Conservation (phyloP, 1,140 invertebrate genomes). For the Drosophila lini region DNA sequence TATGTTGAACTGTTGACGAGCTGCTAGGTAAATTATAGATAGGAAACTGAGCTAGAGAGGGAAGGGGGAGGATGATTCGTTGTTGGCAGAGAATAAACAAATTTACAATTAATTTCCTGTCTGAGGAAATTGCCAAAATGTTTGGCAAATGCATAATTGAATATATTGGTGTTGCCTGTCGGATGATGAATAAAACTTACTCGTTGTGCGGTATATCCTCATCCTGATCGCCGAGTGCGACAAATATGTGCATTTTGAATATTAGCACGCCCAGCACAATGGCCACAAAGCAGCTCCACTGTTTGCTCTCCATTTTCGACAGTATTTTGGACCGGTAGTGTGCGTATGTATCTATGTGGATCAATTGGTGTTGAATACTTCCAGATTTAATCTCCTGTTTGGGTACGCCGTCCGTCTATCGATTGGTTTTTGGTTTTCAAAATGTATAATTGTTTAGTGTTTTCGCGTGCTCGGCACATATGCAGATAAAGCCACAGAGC, state of each 20-base stretch:
- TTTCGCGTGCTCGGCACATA: slow-evolving; percentile 29
- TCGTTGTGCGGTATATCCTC: slow-evolving; percentile 94
- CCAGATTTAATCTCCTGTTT: slow-evolving; percentile 48
- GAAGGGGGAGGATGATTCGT: neutral
- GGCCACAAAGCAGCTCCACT: slow-evolving; percentile 69
- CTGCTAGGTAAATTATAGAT: slow-evolving; percentile 24
- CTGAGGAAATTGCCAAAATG: slow-evolving; percentile 51
- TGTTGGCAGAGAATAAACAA: slow-evolving; percentile 47
- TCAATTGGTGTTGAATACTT: slow-evolving; percentile 41
- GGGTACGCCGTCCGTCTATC: slow-evolving; percentile 32
- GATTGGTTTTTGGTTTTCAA: slow-evolving; percentile 46
- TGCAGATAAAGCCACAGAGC: slow-evolving; percentile 48
- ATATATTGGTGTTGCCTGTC: slow-evolving; percentile 22
- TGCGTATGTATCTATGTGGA: slow-evolving; percentile 28
- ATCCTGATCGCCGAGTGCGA: slow-evolving; percentile 88
- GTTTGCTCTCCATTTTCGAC: slow-evolving; percentile 70
- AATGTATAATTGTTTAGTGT: slow-evolving; percentile 41
- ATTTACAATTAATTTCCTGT: slow-evolving; percentile 75
- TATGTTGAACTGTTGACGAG: slow-evolving; percentile 20
- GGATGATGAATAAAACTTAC: slow-evolving; percentile 86
- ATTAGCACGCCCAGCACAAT: slow-evolving; percentile 72
- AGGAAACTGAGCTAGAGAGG: neutral
- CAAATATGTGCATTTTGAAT: slow-evolving; percentile 74
- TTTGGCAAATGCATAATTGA: slow-evolving; percentile 60
- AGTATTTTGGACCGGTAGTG: slow-evolving; percentile 16